Conservation (phyloP, 2,888 invertebrate species). For the Drosophila cognata region DNA sequence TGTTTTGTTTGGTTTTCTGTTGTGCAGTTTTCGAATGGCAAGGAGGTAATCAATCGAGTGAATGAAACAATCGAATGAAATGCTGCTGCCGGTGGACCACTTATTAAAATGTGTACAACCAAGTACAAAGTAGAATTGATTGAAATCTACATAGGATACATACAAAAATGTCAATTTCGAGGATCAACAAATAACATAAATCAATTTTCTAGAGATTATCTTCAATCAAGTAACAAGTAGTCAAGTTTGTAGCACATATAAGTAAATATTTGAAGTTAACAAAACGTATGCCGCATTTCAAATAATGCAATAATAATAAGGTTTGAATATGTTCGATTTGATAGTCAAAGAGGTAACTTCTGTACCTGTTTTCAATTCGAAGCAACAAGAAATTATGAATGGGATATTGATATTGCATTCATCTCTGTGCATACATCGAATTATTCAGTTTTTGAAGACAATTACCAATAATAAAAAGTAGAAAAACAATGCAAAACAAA, state of each 20-base stretch:
- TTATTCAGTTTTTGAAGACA: constrained; percentile 5
- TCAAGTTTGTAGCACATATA: no score
- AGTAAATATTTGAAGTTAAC: no score
- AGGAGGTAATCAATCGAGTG: constrained; percentile 1
- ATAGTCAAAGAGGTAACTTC: neutral
- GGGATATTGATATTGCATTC: neutral
- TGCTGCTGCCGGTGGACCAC: neutral
- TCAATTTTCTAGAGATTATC: no score
- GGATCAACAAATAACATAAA: no score
- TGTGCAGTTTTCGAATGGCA: neutral
- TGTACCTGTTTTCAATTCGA: neutral
- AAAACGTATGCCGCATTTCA: no score
- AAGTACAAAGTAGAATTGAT: no score
- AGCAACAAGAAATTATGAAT: neutral
- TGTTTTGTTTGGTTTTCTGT: neutral
- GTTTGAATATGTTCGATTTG: neutral
- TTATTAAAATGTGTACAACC: neutral
- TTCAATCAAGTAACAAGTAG: no score
- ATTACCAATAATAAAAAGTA: neutral
- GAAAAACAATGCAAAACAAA: constrained; percentile 8
- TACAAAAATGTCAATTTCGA: no score
- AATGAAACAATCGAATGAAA: neutral
- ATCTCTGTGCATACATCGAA: neutral
- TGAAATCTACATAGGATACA: neutral
- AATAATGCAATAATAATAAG: no score